A percentile compares a stretch with the other conserved stretches of the same genome.
Evolutionary conservation across 2,888 invertebrate species (phyloP).

Genomic region (Acanthosepion lycidas): DNA sequence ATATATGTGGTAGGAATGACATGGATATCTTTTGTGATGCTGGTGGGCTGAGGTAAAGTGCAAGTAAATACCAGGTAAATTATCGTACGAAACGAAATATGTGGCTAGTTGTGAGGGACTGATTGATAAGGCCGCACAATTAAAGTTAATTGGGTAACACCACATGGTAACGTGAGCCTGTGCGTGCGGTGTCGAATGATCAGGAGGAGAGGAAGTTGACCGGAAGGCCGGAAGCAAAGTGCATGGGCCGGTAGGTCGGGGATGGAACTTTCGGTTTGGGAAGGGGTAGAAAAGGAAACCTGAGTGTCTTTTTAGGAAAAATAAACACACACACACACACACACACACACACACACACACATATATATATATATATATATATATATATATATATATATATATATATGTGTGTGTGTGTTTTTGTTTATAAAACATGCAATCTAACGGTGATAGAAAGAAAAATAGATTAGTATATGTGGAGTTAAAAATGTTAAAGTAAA

Average conservation of each 20-base stretch:
- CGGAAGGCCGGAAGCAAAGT: background rate
- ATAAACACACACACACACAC: background rate
- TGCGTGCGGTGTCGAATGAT: slow-evolving; percentile 33
- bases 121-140: slow-evolving; percentile 33
- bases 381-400: slow-evolving; percentile 2
- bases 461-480: no score
- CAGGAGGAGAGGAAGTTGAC: background rate
- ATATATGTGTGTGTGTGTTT: background rate
- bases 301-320: background rate
- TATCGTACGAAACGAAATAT: background rate
- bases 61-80: background rate
- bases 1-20: background rate
- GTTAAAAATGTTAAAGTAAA: no score
- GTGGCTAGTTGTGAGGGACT: background rate
- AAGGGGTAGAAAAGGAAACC: background rate
- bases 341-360: background rate
- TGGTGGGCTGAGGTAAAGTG: background rate
- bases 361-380: background rate
- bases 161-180: background rate
- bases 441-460: no score
- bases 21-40: background rate
- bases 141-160: slow-evolving; percentile 33
- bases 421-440: background rate
- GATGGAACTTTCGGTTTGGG: background rate
- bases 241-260: background rate